Evolutionary conservation across 2,888 invertebrate genomes (phyloP), one percentile per base, ranked within the genome.

Genomic region (Lucinisca nassula): DNA sequence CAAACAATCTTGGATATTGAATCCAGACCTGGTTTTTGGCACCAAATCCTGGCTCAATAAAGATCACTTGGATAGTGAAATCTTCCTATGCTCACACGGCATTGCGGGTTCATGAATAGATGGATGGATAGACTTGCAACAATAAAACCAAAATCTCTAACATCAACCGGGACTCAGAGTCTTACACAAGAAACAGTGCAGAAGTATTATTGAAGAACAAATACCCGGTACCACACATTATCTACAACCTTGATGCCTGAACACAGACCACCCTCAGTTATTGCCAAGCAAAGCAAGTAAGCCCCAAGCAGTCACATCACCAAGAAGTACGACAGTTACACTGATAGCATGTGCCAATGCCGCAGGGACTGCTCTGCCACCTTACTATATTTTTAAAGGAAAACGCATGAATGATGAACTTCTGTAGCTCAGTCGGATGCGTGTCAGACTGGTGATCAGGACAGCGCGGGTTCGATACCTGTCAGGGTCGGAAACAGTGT

Each of bases 301-400:
- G 12, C 37, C 38, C n/a, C 72, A 32, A 24, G 37, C 72, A 37
- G 30, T 72, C 4, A 72, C 72, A 37, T 72, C 72, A n/a, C 37
- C 38, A 24, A 72, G 72, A 37, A 27, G n/a, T n/a, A 37, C 37
- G n/a, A 72, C 38, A 21, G 30, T 30, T 10, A 72, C 38, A 32
- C 32, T 67, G 67, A 67, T 67, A 35, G 67, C 32, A 32, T 67
- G 67, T 67, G 67, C 37, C 4, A 67, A 67, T 67, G 67, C 67
- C 37, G 32, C 37, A 4, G 67, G 67, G 3, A 27, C 32, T 17
- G 67, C 67, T 35, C 21, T 67, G 67, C 67, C 67, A 32, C 67
- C 72, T 38, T 72, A 37, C 72, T 72, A 12, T 30, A 24, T 72
- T 6, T 32, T 72, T 37, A 72, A 72, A 37, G 37, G 72, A 12